phyloP scores from a whole-genome alignment of 2,888 invertebrate genomes.

The Dioctria linearis region DNA sequence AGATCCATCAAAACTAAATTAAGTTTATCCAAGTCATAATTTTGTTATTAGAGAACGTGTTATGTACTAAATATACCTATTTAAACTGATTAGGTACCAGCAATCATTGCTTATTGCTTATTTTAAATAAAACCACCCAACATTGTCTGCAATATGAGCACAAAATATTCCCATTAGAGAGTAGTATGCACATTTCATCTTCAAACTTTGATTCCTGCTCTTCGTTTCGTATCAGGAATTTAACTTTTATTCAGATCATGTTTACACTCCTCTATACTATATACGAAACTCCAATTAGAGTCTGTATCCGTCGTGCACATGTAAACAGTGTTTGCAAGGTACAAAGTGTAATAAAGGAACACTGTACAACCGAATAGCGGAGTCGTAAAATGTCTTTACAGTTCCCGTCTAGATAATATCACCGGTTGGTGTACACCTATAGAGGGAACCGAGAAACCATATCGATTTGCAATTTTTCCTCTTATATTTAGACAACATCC shows the following conservation, averaged over 20 bases:
- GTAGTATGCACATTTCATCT: too few species aligned
- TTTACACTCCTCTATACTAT: not conserved
- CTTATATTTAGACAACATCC: not conserved
- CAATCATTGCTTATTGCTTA: too few species aligned
- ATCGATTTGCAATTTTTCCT: not conserved
- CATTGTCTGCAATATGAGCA: too few species aligned
- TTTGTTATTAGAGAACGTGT: too few species aligned
- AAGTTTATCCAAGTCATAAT: too few species aligned
- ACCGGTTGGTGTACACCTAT: not conserved
- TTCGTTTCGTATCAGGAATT: not conserved
- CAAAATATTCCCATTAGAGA: too few species aligned
- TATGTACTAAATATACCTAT: too few species aligned
- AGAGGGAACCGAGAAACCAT: not conserved
- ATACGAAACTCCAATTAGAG: constrained; percentile 10
- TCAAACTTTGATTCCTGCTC: too few species aligned
- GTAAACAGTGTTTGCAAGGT: not conserved
- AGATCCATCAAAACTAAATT: too few species aligned
- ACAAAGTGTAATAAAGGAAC: not conserved
- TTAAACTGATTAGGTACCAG: too few species aligned
- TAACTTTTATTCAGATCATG: constrained; percentile 33
- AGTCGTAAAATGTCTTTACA: not conserved
- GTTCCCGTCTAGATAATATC: too few species aligned
- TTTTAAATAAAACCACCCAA: too few species aligned
- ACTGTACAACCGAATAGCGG: not conserved
- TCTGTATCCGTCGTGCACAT: not conserved